Base-by-base conservation (phyloP, 92 coral and sea anemone genomes). In the Montipora capitata region DNA sequence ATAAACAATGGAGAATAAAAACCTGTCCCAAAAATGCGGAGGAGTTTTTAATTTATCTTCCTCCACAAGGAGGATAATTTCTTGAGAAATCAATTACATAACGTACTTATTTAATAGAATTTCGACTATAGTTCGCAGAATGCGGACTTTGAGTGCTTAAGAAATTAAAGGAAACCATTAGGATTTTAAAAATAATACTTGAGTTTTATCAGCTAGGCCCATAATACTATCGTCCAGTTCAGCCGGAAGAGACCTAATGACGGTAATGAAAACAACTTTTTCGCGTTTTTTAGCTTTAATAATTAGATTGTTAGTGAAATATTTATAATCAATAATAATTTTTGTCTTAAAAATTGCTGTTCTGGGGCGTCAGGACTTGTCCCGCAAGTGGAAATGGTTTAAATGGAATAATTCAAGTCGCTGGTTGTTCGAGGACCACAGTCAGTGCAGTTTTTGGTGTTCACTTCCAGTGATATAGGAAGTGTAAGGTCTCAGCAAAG, bases 91-190 rank as follows among this genome's bases (percentile, higher is more conserved):
- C 20, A 3, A 3, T 56, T 15, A 76, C 8, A 64, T 76, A 49
- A 57, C n/a, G 40, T 15, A 12, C 51, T 51, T 17, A 74, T 74
- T 38, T 3, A 16, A 41, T 15, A 27, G 27, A 76, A 77, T n/a
- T 58, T 58, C 6, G 8, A 35, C 9, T 64, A 1, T 48, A n/a
- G 59, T 77, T 77, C 70, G 39, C 70, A 14, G 68, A 77, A 77
- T 41, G 14, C 38, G 16, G 6, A 4, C 69, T n/a, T 35, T 44
- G 69, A 40, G 16, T 54, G 59, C 14, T 8, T 58, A 10, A 2
- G 48, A 13, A 7, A 40, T 4, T 11, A 1, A 1, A 39, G 17
- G 38, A 67, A 11, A 15, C 7, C 6, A 7, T 67, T 2, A 38
- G 44, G 20, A 69, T 35, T 12, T 40, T 1, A 9, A 69, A 11